These are phyloP conservation scores for Gymnoscelis rufifasciata DNA, from an alignment of 2,888 invertebrate genomes.

Conservation along the genomic window DNA sequence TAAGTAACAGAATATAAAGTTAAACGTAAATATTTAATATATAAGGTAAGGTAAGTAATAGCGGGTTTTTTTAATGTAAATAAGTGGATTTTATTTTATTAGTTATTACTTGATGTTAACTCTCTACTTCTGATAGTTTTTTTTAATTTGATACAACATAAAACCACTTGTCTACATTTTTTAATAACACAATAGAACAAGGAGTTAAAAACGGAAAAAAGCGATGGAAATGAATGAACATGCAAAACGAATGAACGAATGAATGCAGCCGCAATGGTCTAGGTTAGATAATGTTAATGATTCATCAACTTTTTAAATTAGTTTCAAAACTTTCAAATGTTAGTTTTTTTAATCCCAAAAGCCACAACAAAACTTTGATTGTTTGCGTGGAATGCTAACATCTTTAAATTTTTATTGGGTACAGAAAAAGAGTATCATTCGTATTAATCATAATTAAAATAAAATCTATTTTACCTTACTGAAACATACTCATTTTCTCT, in stretches of 20 bases:
- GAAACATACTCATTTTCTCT: too few relatives aligned
- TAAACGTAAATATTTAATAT: neutral
- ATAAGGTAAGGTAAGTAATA: neutral
- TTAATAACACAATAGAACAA: constrained; percentile 12
- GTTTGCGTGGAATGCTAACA: constrained; percentile 45
- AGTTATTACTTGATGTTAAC: too few relatives aligned
- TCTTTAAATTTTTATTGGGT: constrained; percentile 36
- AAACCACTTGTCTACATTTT: neutral
- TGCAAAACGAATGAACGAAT: constrained; percentile 60
- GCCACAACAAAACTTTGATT: constrained; percentile 75
- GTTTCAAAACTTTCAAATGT: constrained; percentile 38
- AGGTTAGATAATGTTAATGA: constrained; percentile 45
- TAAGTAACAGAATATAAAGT: too few relatives aligned
- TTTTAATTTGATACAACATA: too few relatives aligned
- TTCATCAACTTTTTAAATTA: constrained; percentile 44
- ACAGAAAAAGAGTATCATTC: neutral
- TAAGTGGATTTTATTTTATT: neutral
- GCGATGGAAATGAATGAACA: constrained; percentile 40
- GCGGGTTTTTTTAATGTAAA: neutral
- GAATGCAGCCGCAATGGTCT: constrained; percentile 73
- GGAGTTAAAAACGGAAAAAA: constrained; percentile 24
- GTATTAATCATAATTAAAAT: neutral
- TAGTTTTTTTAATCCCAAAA: constrained; percentile 56
- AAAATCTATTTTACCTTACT: too few relatives aligned
- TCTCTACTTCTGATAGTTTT: too few relatives aligned